Evolutionary conservation across 92 coral and sea anemone genomes (phyloP), one percentile per base, ranked within the genome.

Genomic region (Porites divaricata): DNA sequence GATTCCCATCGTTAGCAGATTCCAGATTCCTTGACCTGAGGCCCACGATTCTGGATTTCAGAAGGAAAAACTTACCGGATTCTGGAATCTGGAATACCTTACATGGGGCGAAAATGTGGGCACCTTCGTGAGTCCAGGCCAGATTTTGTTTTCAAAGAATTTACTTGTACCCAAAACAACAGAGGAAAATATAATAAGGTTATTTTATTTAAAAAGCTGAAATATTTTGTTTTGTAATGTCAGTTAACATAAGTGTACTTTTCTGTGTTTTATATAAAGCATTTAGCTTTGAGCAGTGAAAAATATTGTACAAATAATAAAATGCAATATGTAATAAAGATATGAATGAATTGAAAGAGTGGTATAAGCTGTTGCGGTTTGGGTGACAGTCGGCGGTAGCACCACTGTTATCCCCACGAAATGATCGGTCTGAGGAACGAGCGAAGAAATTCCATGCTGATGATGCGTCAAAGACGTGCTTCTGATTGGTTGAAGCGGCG

Each of bases 151-250:
- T 50, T 66, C 14, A 56, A 14, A 19, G 22, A 25, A 54, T 54
- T 15, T 25, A 28, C 28, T 25, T 22, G 54, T 80, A 12, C 11
- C 56, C 25, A 35, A 53, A 35, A 56, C 63, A 54, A 48, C 50
- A 49, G 21, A 61, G 73, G 13, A 22, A 79, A 79, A 79, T 67
- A 67, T 51, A 12, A 67, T 17, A 58, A 14, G 24, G 10, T 78
- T 72, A 82, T 82, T 82, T 72, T 82, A 82, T 82, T 82, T 82
- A 82, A 80, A 81, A 17, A 82, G 72, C 71, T 72, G 23, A 48
- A 81, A 81, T 41, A 71, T 63, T 82, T 82, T 63, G 79, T 82
- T 80, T 63, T 48, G 14, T 65, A 66, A 50, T 25, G 76, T 68
- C 49, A 67, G 65, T 35, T 67, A 63, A 49, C 62, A 63, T 4